A percentile compares a stretch with the other conserved stretches of the same genome.
Evolutionary conservation across 2,888 invertebrate genomes (phyloP).

Genomic region (Crepidodera aurea): DNA sequence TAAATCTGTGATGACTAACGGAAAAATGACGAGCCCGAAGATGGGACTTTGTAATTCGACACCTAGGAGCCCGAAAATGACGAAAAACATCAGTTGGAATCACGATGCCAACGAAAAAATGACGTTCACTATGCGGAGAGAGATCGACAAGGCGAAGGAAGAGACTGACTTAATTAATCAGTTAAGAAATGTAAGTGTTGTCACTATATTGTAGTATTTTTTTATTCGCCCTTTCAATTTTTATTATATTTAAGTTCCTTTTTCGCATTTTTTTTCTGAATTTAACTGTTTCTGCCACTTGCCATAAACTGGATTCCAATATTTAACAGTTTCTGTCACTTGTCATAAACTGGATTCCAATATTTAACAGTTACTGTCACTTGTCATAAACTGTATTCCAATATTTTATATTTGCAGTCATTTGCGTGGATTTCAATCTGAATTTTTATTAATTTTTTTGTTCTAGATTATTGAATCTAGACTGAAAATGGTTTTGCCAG

Average conservation of each 20-base stretch:
- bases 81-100: conserved; percentile 74
- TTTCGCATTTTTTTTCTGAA: no score
- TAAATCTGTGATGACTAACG: conserved; percentile 48
- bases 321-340: no score
- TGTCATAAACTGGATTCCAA: no score
- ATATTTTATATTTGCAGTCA: no score
- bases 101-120: conserved; percentile 78
- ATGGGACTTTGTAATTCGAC: conserved; percentile 51
- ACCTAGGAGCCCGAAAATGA: conserved; percentile 48
- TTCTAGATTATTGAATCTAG: conserved; percentile 86
- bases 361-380: no score
- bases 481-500: conserved; percentile 88
- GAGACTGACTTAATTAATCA: conserved; percentile 86
- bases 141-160: conserved; percentile 90
- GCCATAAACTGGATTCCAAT: no score
- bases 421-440: no score
- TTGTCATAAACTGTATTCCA: no score
- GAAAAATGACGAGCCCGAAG: conserved; percentile 46
- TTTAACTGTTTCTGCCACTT: no score
- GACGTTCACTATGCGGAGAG: conserved; percentile 91
- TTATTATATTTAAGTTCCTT: no score
- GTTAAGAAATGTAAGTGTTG: conserved; percentile 76
- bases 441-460: no score
- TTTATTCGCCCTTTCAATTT: no score
- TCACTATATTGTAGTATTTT: conserved; percentile 12